A percentile compares a stretch with the other conserved stretches of the same genome.
Conservation (phyloP, 1,140 invertebrate genomes). For the Diorhabda sublineata region DNA sequence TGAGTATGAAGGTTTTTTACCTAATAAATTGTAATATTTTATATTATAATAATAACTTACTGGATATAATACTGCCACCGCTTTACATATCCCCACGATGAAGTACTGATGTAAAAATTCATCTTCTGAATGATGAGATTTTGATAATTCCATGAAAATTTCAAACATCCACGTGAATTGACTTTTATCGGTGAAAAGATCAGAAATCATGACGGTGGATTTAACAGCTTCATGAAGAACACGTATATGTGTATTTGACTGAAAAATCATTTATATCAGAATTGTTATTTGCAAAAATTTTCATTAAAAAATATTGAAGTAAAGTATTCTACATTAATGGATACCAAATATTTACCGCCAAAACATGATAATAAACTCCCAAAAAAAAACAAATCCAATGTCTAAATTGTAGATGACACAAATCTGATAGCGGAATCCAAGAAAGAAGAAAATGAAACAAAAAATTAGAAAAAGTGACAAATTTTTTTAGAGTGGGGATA, state of each 20-base stretch:
- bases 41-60: conserved; percentile 39
- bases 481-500: too few species aligned
- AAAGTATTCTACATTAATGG: neutral
- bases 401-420: too few species aligned
- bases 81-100: conserved; percentile 65
- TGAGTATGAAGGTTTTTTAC: too few species aligned
- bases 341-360: too few species aligned
- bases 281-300: neutral
- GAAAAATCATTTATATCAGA: conserved; percentile 6
- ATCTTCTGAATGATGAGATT: conserved; percentile 62
- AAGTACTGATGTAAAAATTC: conserved; percentile 68
- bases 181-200: conserved; percentile 65
- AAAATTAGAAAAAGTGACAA: too few species aligned
- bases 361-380: too few species aligned
- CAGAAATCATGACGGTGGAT: conserved; percentile 65
- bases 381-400: too few species aligned
- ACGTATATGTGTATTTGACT: conserved; percentile 34
- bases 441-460: too few species aligned
- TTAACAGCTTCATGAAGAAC: conserved; percentile 64
- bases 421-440: too few species aligned
- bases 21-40: too few species aligned
- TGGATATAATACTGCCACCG: conserved; percentile 60
- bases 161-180: conserved; percentile 75
- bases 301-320: neutral
- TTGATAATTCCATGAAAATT: conserved; percentile 60